Base-by-base conservation (phyloP, 2,797 vertebrate genomes). In the Enoplosus armatus region DNA sequence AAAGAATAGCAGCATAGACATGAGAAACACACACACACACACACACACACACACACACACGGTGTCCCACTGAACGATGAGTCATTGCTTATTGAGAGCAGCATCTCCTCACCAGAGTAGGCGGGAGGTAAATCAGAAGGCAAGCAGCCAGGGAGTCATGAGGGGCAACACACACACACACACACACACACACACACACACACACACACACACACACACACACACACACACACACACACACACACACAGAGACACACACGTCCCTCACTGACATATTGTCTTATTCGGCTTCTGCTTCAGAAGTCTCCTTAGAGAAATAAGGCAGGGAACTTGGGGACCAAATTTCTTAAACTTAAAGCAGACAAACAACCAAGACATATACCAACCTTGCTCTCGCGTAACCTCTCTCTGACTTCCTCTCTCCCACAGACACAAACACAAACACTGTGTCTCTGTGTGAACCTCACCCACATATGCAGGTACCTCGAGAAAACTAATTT, bases 401-500 rank as follows among this genome's bases (percentile, higher is more conserved):
- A 63, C 65, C 58, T 61, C 41, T 54, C 54, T 35, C 35, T 67
- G 43, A 24, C 27, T 29, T 24, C 8, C 53, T 15, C 43, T 9
- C 22, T 43, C 20, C 10, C 26, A 48, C 10, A 60, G 2, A 62
- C 61, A 76, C 20, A 60, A 20, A 67, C 58, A 66, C 48, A 50
- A 16, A 80, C 26, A 15, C 27, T 16, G 56, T 29, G 35, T 41
- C 29, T 72, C 43, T 70, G 27, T 15, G 65, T 85, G 85, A 83
- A 82, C 85, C 63, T 86, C 74, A 75, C 50, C 75, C 66, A 82
- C 82, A 75, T 54, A 66, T 48, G 6, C 24, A 72, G 83, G 79
- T 80, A 82, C 67, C 73, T 63, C 6, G 29, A 76, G 66, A 90
- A 93, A 94, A 87, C 81, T 91, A 27, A 91, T 93, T 93, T 87